These are phyloP conservation scores for Hippoglossus stenolepis DNA, from an alignment of 2,113 vertebrate species.

Conservation along the genomic window DNA sequence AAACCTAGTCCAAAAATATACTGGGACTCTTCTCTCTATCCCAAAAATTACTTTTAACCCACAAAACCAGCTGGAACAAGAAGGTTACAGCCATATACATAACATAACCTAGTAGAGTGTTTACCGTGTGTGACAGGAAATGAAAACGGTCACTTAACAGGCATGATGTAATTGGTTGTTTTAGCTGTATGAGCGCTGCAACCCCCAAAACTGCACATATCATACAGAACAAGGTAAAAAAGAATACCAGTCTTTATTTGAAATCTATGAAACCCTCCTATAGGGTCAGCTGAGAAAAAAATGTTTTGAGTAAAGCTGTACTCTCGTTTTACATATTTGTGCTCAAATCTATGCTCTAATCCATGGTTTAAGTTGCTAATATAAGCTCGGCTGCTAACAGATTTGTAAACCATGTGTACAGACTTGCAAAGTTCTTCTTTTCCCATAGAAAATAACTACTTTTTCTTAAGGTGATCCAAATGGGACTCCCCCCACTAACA, in stretches of 20 bases:
- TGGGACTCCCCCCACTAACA: too few relatives aligned
- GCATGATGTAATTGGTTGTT: conserved; percentile 63
- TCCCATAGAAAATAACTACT: too few relatives aligned
- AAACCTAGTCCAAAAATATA: too few relatives aligned
- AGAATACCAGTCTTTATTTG: not conserved
- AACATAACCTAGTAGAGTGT: conserved; percentile 59
- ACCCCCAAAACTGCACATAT: not conserved
- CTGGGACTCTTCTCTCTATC: not conserved
- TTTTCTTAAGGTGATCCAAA: too few relatives aligned
- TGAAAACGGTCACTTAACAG: conserved; percentile 63
- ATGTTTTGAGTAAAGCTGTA: not conserved
- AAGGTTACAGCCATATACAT: conserved; percentile 51
- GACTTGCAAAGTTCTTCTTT: not conserved
- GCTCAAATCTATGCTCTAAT: not conserved
- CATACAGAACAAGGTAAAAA: not conserved
- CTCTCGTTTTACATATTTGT: not conserved
- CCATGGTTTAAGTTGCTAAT: not conserved
- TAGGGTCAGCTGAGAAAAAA: not conserved
- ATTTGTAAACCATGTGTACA: not conserved
- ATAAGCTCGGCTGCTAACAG: not conserved
- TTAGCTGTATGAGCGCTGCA: conserved; percentile 31
- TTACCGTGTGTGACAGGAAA: conserved; percentile 72
- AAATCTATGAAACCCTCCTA: not conserved
- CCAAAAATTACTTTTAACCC: conserved; percentile 6
- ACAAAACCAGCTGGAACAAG: conserved; percentile 38